Evolutionary conservation across 2,888 invertebrate species (phyloP).

Genomic region (Volucella bombylans): DNA sequence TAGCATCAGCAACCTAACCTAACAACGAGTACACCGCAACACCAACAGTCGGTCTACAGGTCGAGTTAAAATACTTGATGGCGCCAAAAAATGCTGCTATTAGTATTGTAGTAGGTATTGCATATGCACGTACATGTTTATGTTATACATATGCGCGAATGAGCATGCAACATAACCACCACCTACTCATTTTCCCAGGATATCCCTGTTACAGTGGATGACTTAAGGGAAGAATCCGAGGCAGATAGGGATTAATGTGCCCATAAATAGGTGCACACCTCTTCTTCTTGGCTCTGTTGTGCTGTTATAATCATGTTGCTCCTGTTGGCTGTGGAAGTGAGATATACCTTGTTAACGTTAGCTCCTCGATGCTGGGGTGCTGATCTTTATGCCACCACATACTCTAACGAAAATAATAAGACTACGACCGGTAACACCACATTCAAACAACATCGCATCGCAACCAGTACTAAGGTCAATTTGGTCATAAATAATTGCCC

Average conservation of each 20-base stretch:
- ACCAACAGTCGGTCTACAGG: conserved; percentile 13
- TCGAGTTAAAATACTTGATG: conserved; percentile 65
- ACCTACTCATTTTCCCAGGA: conserved; percentile 73
- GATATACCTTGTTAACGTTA: conserved; percentile 70
- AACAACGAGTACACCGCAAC: conserved; percentile 20
- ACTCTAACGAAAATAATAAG: conserved; percentile 43
- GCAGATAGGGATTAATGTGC: conserved; percentile 67
- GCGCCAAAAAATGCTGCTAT: conserved; percentile 75
- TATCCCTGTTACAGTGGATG: conserved; percentile 27
- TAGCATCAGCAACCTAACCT: conserved; percentile 46
- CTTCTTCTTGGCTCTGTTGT: conserved; percentile 31
- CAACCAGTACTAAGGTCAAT: conserved; percentile 46
- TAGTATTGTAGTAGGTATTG: conserved; percentile 54
- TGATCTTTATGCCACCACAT: conserved; percentile 59
- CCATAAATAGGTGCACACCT: conserved; percentile 71
- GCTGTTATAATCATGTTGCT: conserved; percentile 19
- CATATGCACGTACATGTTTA: conserved; percentile 52
- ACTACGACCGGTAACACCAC: conserved; percentile 5
- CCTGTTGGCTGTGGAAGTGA: conserved; percentile 53
- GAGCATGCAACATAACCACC: conserved; percentile 65
- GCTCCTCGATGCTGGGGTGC: conserved; percentile 44
- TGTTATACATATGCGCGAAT: no score
- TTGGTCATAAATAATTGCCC: conserved; percentile 67
- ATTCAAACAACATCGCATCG: background rate
- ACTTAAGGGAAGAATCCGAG: conserved; percentile 38